Evolutionary conservation across 2,888 invertebrate genomes (phyloP).

Genomic region (Drosophila atroscutellata): DNA sequence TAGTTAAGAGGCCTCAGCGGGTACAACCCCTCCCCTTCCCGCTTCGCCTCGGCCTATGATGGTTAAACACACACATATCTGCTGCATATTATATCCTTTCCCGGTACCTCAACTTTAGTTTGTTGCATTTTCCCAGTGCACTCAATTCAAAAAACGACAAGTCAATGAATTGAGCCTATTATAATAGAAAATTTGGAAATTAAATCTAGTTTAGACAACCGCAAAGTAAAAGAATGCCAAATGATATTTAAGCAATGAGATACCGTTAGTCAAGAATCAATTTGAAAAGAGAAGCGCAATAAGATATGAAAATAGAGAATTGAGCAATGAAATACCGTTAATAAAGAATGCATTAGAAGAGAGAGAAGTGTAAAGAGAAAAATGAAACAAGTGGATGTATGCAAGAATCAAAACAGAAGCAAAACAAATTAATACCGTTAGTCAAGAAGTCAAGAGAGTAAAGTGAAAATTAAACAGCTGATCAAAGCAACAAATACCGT

Average conservation of each 20-base stretch:
- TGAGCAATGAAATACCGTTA: neutral
- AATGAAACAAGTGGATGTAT: neutral
- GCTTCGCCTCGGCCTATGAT: slow-evolving; percentile 15
- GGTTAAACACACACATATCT: slow-evolving; percentile 3
- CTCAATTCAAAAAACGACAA: neutral
- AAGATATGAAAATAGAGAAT: neutral
- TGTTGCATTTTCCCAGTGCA: neutral
- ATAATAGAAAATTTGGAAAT: neutral
- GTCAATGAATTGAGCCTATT: neutral
- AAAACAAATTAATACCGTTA: neutral
- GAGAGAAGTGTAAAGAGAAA: neutral
- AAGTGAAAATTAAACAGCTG: neutral
- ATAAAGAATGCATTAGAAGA: neutral
- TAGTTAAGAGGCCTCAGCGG: slow-evolving; percentile 23
- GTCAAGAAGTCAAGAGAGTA: neutral
- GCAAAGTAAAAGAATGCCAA: neutral
- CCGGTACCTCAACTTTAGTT: neutral
- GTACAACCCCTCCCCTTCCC: slow-evolving; percentile 2
- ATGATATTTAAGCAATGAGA: neutral
- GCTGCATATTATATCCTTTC: slow-evolving; percentile 4
- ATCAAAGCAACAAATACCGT: neutral
- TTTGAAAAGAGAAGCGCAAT: neutral
- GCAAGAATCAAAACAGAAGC: neutral
- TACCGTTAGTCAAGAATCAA: neutral
- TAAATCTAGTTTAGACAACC: neutral